Evolutionary conservation across 2,113 vertebrate species (phyloP), one percentile per base, ranked within the genome.

Genomic region (Perca flavescens): DNA sequence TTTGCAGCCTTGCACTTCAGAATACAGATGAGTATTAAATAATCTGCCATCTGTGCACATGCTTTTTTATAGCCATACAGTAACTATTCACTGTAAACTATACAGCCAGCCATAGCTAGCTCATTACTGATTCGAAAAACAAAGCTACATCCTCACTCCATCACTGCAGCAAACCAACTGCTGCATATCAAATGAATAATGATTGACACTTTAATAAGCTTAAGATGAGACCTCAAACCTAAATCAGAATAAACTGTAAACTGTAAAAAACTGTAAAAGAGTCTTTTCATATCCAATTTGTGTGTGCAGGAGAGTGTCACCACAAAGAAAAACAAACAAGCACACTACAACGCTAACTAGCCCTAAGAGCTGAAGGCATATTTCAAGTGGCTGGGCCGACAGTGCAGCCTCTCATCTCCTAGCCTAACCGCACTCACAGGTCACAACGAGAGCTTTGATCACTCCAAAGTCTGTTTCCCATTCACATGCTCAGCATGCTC

Each of bases 361-460:
- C 74, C 76, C 69, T 31, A 70, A 86, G 87, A 90, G 78, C 68
- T 65, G 76, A 80, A 82, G 78, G 71, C 83, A 86, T 82, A 86
- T 88, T 86, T 89, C 86, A 91, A 92, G 89, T 86, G 88, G 86
- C 74, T 31, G 10, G 49, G 84, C 86, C 22, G 56, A 89, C 92
- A 89, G 82, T 53, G 88, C 82, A 57, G 77, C 87, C 80, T 91
- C 89, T 89, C 87, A 85, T 87, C 81, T 84, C 63, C 50, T 11
- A 67, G 34, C 60, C 74, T 70, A 34, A 85, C 82, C 63, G 16
- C 88, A 74, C 77, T 84, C 75, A n/a, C 74, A 82, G 90, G 90
- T 91, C 86, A 91, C 85, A 86, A 77, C 53, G 67, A 83, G 77
- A 74, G 85, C 90, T 91, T 91, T 93, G 88, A 94, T 92, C 86